These are phyloP conservation scores for Stercorarius parasiticus DNA, from an alignment of 2,113 vertebrate genomes.

Conservation along the genomic window DNA sequence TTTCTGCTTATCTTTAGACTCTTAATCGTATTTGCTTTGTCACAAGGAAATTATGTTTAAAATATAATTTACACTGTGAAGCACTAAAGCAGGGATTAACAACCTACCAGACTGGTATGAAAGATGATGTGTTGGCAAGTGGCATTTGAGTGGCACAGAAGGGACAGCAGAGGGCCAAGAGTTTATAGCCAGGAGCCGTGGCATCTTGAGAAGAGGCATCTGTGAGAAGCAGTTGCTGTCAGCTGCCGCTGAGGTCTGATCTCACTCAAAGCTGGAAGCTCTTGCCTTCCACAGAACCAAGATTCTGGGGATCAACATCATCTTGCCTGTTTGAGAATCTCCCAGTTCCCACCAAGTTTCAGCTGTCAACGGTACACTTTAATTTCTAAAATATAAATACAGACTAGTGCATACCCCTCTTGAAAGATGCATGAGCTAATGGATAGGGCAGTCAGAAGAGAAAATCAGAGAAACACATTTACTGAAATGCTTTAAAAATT, in stretches of 20 bases:
- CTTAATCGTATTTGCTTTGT: background rate
- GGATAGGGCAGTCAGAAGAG: background rate
- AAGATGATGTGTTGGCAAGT: background rate
- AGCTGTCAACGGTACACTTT: background rate
- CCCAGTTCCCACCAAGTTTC: background rate
- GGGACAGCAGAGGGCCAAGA: background rate
- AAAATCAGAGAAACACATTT: background rate
- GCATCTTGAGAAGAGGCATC: background rate
- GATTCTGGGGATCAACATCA: background rate
- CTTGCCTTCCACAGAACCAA: background rate
- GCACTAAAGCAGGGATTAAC: background rate
- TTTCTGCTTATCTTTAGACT: background rate
- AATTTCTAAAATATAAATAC: background rate
- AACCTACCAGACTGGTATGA: background rate
- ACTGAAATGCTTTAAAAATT: background rate
- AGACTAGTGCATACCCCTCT: background rate
- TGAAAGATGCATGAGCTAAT: background rate
- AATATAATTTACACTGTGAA: background rate
- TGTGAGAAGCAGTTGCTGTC: background rate
- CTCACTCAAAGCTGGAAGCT: background rate
- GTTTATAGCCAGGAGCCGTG: background rate
- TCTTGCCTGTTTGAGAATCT: background rate
- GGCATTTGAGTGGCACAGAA: background rate
- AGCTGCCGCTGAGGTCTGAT: background rate
- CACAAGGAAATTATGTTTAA: background rate